A percentile compares a stretch with the other conserved stretches of the same genome.
These are phyloP conservation scores for Esox masquinongy DNA, from an alignment of 2,797 vertebrate genomes.

Conservation along the genomic window DNA sequence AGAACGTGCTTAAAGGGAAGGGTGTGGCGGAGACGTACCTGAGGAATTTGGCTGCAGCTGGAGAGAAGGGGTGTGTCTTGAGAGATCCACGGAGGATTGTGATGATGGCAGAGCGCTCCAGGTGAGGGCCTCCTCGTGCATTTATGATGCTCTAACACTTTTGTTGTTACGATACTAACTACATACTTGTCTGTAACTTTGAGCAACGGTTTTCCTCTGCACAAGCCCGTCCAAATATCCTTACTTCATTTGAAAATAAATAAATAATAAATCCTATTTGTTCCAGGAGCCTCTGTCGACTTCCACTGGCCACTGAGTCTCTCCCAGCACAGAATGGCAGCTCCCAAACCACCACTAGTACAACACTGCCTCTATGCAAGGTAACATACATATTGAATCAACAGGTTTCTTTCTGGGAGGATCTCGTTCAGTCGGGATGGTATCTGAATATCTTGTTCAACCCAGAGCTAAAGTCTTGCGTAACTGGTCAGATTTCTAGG, in stretches of 20 bases:
- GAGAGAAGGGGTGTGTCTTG: constrained; percentile 51
- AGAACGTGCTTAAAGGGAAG: constrained; percentile 48
- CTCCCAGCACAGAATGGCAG: constrained; percentile 36
- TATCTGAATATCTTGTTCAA: background rate
- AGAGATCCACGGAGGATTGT: constrained; percentile 65
- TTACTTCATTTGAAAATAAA: background rate
- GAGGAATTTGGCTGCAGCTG: constrained; percentile 56
- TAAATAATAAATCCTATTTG: background rate
- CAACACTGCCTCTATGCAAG: constrained; percentile 69
- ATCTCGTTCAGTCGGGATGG: background rate
- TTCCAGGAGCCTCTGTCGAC: constrained; percentile 73
- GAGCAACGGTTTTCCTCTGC: background rate
- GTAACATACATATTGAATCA: constrained; percentile 38
- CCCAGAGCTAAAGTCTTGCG: too few species aligned
- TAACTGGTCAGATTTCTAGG: too few species aligned
- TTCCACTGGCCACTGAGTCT: constrained; percentile 56
- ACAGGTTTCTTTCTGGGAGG: background rate
- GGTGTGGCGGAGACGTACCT: constrained; percentile 67
- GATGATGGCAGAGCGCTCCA: constrained; percentile 75
- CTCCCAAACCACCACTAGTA: constrained; percentile 49
- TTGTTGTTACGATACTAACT: too few species aligned
- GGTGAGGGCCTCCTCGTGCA: constrained; percentile 50
- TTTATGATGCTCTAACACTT: background rate
- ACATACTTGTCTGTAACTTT: too few species aligned
- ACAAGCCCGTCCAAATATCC: background rate